These are phyloP conservation scores for Leptopilina boulardi DNA, from an alignment of 1,140 invertebrate genomes.

Conservation along the genomic window DNA sequence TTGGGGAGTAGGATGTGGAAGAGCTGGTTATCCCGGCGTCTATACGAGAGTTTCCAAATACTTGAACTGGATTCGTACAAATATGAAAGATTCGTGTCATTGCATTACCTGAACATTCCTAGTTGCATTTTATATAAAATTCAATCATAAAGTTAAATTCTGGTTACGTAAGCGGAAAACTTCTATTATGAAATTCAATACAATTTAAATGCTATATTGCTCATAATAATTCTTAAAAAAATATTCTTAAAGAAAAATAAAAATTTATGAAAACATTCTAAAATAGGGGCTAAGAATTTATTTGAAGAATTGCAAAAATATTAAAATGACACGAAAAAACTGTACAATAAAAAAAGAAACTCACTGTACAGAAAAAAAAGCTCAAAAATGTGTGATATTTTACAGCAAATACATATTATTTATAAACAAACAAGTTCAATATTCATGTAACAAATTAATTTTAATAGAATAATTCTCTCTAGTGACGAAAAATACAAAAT, in stretches of 20 bases:
- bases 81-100: conserved; percentile 80
- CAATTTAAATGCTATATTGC: too few species aligned
- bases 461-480: not conserved
- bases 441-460: not conserved
- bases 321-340: not conserved
- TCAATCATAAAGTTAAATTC: not conserved
- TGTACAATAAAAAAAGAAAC: not conserved
- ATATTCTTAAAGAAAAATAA: too few species aligned
- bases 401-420: not conserved
- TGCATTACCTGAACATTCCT: conserved; percentile 64
- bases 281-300: too few species aligned
- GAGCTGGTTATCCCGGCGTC: conserved; percentile 81
- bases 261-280: too few species aligned
- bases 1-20: conserved; percentile 83
- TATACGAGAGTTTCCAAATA: conserved; percentile 84
- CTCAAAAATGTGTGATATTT: conserved; percentile 26
- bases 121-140: not conserved
- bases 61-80: conserved; percentile 80
- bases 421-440: not conserved
- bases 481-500: too few species aligned
- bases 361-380: not conserved
- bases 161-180: not conserved
- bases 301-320: too few species aligned
- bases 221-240: too few species aligned
- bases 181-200: not conserved